Percentiles rank a stretch among this genome's conserved stretches.
These are phyloP conservation scores for Julus scanicus DNA, from an alignment of 2,888 invertebrate species.

Conservation along the genomic window DNA sequence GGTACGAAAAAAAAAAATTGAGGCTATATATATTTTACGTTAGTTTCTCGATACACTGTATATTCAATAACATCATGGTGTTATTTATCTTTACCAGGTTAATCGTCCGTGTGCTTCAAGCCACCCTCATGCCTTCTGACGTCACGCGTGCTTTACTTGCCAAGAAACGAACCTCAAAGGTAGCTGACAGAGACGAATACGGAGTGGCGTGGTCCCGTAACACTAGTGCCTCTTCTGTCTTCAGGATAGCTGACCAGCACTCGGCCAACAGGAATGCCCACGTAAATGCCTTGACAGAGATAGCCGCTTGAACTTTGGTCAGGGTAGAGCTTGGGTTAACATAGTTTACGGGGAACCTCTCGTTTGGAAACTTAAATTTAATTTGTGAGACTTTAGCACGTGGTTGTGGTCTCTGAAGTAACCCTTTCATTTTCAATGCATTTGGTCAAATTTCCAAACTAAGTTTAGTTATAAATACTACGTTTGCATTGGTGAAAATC, in stretches of 20 bases:
- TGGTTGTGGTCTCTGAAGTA: background rate
- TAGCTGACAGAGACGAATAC: constrained; percentile 52
- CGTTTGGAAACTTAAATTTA: background rate
- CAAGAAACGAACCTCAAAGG: constrained; percentile 56
- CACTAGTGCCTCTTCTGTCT: constrained; percentile 52
- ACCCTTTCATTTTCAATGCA: background rate
- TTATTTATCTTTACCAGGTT: constrained; percentile 69
- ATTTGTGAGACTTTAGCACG: background rate
- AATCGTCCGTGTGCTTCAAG: constrained; percentile 76
- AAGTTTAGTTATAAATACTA: too few relatives aligned
- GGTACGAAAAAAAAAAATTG: constrained; percentile 48
- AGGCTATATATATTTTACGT: background rate
- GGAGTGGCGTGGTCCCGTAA: constrained; percentile 55
- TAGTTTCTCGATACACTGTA: background rate
- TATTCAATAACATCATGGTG: background rate
- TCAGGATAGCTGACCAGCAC: constrained; percentile 48
- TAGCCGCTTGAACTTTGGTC: constrained; percentile 41
- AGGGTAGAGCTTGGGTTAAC: background rate
- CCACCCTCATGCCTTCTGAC: constrained; percentile 79
- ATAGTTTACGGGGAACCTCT: background rate
- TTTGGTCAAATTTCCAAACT: too few relatives aligned
- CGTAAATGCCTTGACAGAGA: constrained; percentile 56
- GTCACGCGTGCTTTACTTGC: constrained; percentile 77
- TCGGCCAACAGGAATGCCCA: constrained; percentile 48
- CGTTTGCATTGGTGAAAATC: too few relatives aligned